Conservation (phyloP, 2,113 vertebrate species). For the Cervus canadensis region DNA sequence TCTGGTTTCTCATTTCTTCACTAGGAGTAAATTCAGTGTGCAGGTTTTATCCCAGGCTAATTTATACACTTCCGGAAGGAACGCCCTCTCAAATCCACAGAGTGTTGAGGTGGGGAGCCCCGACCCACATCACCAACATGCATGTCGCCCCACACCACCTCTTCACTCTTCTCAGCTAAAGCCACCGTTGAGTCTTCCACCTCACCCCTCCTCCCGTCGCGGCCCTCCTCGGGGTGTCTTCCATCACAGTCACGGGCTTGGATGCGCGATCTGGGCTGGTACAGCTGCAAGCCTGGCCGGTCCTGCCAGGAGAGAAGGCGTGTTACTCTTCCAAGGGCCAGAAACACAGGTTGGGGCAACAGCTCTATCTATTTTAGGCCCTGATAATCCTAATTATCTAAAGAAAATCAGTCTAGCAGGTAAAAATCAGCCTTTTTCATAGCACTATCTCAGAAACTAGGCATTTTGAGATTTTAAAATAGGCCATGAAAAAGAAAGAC, state of each 20-base stretch:
- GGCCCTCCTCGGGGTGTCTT: constrained; percentile 80
- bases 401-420: constrained; percentile 32
- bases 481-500: neutral
- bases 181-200: constrained; percentile 77
- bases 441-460: constrained; percentile 63
- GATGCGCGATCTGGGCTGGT: constrained; percentile 90
- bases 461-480: constrained; percentile 24
- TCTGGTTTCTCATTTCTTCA: constrained; percentile 10
- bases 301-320: constrained; percentile 82
- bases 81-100: neutral
- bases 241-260: constrained; percentile 85
- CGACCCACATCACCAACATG: neutral
- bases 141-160: constrained; percentile 65
- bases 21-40: neutral
- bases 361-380: constrained; percentile 29
- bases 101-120: neutral
- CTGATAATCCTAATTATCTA: neutral
- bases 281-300: constrained; percentile 93
- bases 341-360: constrained; percentile 3
- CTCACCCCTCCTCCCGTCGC: constrained; percentile 82
- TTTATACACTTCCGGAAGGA: neutral
- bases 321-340: constrained; percentile 31
- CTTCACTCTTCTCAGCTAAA: constrained; percentile 84
- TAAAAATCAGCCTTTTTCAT: neutral
- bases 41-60: neutral